These are phyloP conservation scores for Anser cygnoides DNA, from an alignment of 2,113 vertebrate genomes.

Conservation along the genomic window DNA sequence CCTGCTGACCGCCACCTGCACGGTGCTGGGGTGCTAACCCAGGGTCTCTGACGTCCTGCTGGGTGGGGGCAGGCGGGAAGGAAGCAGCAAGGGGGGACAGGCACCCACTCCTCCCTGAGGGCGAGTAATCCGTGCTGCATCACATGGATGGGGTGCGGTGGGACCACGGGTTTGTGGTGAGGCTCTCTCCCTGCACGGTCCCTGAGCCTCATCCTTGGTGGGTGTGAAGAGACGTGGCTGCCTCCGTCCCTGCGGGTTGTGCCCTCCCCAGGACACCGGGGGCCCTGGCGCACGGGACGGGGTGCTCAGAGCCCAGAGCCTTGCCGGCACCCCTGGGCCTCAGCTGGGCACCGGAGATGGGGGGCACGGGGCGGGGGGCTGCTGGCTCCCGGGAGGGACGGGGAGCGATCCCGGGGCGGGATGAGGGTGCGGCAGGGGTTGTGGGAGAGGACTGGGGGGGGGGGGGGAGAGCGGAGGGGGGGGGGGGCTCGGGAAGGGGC, in stretches of 20 bases:
- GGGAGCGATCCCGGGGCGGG: neutral
- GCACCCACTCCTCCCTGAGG: neutral
- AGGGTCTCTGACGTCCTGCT: fast-evolving
- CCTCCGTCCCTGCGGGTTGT: neutral
- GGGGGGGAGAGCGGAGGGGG: neutral
- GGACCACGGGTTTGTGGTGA: neutral
- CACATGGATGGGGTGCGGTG: fast-evolving
- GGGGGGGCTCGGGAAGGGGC: neutral
- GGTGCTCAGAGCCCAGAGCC: neutral
- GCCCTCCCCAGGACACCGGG: neutral
- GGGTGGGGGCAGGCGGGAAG: neutral
- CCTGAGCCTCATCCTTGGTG: neutral
- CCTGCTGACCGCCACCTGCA: fast-evolving
- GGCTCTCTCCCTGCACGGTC: neutral
- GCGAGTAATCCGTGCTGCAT: too few species aligned
- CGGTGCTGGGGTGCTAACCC: fast-evolving
- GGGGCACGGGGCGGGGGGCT: neutral
- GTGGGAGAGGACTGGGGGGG: neutral
- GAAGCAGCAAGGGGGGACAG: neutral
- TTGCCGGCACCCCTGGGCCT: neutral
- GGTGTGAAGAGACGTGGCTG: neutral
- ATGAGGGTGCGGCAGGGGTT: fast-evolving
- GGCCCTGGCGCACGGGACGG: neutral
- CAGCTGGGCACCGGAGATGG: neutral
- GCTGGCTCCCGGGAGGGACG: neutral